A percentile compares a stretch with the other conserved stretches of the same genome.
Conservation (phyloP, 2,113 vertebrate genomes). For the Dasyprocta punctata region DNA sequence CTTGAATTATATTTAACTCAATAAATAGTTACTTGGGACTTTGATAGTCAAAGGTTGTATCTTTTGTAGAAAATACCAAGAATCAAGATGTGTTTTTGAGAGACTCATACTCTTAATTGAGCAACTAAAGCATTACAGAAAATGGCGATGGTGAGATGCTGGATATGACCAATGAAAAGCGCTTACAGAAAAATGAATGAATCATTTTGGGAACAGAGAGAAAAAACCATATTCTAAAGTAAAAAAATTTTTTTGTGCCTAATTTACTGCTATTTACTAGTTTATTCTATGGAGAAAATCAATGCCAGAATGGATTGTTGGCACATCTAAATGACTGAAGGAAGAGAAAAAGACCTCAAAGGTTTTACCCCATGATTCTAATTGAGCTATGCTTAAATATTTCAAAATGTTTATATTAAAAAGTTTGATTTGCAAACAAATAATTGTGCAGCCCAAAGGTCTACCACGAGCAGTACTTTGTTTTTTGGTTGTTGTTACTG, state of each 20-base stretch:
- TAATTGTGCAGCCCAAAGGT: neutral
- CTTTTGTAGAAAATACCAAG: constrained; percentile 11
- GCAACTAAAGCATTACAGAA: neutral
- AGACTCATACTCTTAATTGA: neutral
- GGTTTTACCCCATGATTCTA: neutral
- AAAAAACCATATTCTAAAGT: neutral
- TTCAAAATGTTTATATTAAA: neutral
- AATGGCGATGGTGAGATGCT: neutral
- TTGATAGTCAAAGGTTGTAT: neutral
- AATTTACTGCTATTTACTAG: neutral
- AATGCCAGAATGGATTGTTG: neutral
- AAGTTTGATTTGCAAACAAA: constrained; percentile 2
- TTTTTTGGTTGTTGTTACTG: neutral
- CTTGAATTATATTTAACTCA: constrained; percentile 59
- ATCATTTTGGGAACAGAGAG: neutral
- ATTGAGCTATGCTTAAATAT: neutral
- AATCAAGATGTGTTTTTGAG: constrained; percentile 11
- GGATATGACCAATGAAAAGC: neutral
- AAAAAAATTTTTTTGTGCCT: neutral
- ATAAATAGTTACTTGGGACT: constrained; percentile 40
- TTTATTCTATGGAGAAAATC: constrained; percentile 8
- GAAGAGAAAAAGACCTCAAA: neutral
- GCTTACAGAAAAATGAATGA: neutral
- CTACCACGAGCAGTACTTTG: neutral
- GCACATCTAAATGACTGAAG: neutral